Conservation (phyloP, 2,888 invertebrate species). For the Linnaemya tessellans region DNA sequence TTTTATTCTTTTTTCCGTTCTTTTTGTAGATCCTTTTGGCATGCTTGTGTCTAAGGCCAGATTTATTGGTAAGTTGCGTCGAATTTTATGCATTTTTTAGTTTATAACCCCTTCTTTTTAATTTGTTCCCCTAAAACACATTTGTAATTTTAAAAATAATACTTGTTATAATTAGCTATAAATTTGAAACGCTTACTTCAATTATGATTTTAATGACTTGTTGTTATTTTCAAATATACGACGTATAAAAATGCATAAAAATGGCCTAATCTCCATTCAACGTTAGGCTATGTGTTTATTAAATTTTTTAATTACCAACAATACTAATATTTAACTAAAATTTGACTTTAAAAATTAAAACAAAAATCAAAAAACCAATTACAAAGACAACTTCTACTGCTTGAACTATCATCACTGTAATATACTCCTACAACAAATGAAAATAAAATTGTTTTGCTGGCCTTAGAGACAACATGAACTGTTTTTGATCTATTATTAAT, state of each 20-base stretch:
- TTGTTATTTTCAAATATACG: constrained; percentile 22
- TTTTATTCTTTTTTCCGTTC: constrained; percentile 84
- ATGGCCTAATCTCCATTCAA: constrained; percentile 29
- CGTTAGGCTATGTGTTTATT: constrained; percentile 14
- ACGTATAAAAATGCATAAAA: constrained; percentile 69
- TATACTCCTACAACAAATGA: constrained; percentile 62
- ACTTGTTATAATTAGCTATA: constrained; percentile 35
- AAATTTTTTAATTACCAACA: constrained; percentile 31
- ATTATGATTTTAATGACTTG: constrained; percentile 34
- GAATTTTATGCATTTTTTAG: constrained; percentile 78
- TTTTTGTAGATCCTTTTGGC: constrained; percentile 90
- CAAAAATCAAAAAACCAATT: not conserved
- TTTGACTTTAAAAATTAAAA: not conserved
- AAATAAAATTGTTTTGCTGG: constrained; percentile 78
- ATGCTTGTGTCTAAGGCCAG: constrained; percentile 90
- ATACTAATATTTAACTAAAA: constrained; percentile 50
- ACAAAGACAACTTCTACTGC: constrained; percentile 29
- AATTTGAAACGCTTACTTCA: constrained; percentile 53
- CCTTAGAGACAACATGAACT: constrained; percentile 82
- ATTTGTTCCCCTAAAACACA: constrained; percentile 63
- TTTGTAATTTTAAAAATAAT: constrained; percentile 58
- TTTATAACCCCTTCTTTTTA: constrained; percentile 59
- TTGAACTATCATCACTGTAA: constrained; percentile 58
- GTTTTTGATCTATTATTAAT: constrained; percentile 55
- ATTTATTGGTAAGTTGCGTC: constrained; percentile 88